Evolutionary conservation across 2,888 invertebrate species (phyloP), one percentile per base, ranked within the genome.

Genomic region (Steromphala cineraria): DNA sequence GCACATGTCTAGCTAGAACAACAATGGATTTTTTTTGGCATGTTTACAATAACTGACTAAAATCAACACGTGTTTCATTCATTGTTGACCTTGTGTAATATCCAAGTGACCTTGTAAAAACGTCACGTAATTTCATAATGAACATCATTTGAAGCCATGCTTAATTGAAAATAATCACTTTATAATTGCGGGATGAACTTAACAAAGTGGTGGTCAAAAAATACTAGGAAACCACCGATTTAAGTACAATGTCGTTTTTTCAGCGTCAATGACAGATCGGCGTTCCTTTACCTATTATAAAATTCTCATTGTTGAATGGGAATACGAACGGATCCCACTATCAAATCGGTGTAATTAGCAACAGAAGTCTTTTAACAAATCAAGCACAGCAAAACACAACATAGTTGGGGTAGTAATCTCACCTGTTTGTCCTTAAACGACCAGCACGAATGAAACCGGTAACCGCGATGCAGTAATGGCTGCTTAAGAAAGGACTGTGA

Each of bases 401-500:
- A 17, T 28, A 28, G 13, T 17, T 15, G 5, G 8, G 1, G 28
- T 24, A 21, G 8, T 52, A 21, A 24, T 21, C 46, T 52, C 40
- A 75, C 75, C 24, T 75, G 75, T 75, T 21, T 75, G 52, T 21
- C 75, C 75, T 75, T 19, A 8, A 24, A 75, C 21, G 52, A 21
- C 13, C 40, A 19, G 15, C 21, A 0, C 24, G 7, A 53, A 21
- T 53, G n/a, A 28, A n/a, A 15, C 40, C 52, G 46, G 24, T 75
- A 24, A 24, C 24, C 24, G 10, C 1, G 28, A 15, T 62, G 17
- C 62, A 62, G 24, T 28, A 15, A 62, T 62, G 62, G 62, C 62
- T 62, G 62, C 62, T 62, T 62, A 62, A 28, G 62, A 62, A 62
- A 62, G 62, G 24, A 21, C 75, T 40, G 75, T 75, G 75, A 75